phyloP scores from a whole-genome alignment of 2,113 vertebrate species.

The Leptobrachium leishanense region DNA sequence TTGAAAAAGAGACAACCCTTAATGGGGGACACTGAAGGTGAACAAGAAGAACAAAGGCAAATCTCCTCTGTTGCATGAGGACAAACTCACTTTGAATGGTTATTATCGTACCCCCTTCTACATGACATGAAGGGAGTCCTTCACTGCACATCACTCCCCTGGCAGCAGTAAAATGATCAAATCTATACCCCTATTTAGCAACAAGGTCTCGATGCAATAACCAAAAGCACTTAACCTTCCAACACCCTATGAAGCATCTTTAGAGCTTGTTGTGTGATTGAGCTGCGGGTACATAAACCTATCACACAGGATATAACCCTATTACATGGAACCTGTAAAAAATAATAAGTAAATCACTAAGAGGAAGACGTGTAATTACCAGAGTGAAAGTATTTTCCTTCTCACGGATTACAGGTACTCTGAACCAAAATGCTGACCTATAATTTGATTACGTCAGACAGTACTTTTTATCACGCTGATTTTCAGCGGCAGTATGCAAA shows the following conservation, averaged over 20 bases:
- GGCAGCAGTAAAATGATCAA: neutral
- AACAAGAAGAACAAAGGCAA: constrained; percentile 92
- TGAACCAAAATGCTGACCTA: no score
- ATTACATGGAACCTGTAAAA: no score
- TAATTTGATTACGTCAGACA: no score
- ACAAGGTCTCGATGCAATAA: neutral
- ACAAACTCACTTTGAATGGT: constrained; percentile 30
- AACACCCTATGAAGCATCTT: neutral
- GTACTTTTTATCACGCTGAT: no score
- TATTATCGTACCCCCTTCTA: neutral
- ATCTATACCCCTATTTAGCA: neutral
- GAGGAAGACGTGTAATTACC: no score
- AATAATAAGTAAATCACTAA: no score
- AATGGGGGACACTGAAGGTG: constrained; percentile 91
- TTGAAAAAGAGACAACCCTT: constrained; percentile 94
- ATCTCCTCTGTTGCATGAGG: constrained; percentile 93
- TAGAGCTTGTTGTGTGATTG: neutral
- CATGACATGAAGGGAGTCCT: neutral
- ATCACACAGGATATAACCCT: no score
- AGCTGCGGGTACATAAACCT: neutral
- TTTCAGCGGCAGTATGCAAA: no score
- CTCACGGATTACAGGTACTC: no score
- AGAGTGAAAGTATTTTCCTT: no score
- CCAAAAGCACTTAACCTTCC: constrained; percentile 8
- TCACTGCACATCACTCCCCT: neutral